Base-by-base conservation (phyloP, 2,113 vertebrate species). In the Odocoileus virginianus region DNA sequence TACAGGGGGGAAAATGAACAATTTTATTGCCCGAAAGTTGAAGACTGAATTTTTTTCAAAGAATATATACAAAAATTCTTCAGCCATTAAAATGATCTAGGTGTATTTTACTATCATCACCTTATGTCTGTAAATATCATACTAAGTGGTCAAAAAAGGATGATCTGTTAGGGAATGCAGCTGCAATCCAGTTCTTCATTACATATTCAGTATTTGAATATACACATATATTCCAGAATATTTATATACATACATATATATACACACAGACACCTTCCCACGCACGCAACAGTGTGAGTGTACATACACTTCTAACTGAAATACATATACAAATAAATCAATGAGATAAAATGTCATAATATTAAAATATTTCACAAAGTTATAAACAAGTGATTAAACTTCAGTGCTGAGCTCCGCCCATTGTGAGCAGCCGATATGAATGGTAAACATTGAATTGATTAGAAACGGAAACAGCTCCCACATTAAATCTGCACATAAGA, bases 251-350 rank as follows among this genome's bases (percentile, higher is more conserved):
- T 19, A 74, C 0, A 74, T 17, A 30, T 30, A 76, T 15, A 28
- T 15, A 30, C 15, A 79, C 2, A 82, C 3, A 52, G 3, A 81
- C 4, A 33, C 30, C 19, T 52, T 33, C 14, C 33, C 50, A 54
- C 33, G 1, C 6, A 36, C 0, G 0, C 2, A 14, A 8, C 3
- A 25, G 19, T 13, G 7, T 25, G 2, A 36, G 7, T 36, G 19
- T 4, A 13, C 14, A 33, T 6, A n/a, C 9, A 43, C 36, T 52
- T 79, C 47, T 61, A n/a, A 54, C 21, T 79, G 54, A 81, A 94
- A 67, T 54, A 45, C 9, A 27, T 2, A 30, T 21, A 81, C 40
- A 27, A 64, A 52, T 52, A 52, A 78, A 25, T 54, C 36, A n/a
- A 27, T 54, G 50, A 43, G 47, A 45, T 79, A 27, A 79, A 55